These are phyloP conservation scores for Lepidothrix coronata DNA, from an alignment of 2,113 vertebrate genomes.

Conservation along the genomic window DNA sequence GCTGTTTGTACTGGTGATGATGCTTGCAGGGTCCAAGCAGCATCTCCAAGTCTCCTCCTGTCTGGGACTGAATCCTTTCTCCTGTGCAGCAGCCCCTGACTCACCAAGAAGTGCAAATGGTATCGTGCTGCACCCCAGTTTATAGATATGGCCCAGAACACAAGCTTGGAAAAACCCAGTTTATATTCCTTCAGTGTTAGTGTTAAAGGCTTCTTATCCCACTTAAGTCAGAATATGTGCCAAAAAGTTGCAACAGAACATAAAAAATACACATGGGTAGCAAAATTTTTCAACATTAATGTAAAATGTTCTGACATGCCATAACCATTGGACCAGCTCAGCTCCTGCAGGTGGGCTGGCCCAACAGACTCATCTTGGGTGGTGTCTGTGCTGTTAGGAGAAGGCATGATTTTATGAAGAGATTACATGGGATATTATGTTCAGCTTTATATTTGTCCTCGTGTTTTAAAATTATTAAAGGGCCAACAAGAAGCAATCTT, in stretches of 20 bases:
- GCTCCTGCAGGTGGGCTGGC: slow-evolving; percentile 3
- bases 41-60: not conserved
- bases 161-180: not conserved
- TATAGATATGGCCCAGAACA: not conserved
- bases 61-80: not conserved
- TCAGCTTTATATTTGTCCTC: slow-evolving; percentile 47
- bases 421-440: slow-evolving; percentile 22
- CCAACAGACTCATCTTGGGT: slow-evolving; percentile 11
- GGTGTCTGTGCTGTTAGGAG: not conserved
- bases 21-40: not conserved
- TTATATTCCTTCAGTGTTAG: not conserved
- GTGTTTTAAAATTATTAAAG: slow-evolving; percentile 45
- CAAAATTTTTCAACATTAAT: slow-evolving; percentile 15
- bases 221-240: not conserved
- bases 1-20: not conserved
- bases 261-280: not conserved
- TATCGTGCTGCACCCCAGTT: not conserved
- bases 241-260: slow-evolving; percentile 10
- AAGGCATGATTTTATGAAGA: slow-evolving; percentile 19
- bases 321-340: slow-evolving; percentile 44
- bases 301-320: not conserved
- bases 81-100: not conserved
- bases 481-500: slow-evolving; percentile 22
- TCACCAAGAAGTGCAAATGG: not conserved
- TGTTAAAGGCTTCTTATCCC: not conserved